These are phyloP conservation scores for Tragulus kanchil DNA, from an alignment of 2,113 vertebrate genomes.

Conservation along the genomic window DNA sequence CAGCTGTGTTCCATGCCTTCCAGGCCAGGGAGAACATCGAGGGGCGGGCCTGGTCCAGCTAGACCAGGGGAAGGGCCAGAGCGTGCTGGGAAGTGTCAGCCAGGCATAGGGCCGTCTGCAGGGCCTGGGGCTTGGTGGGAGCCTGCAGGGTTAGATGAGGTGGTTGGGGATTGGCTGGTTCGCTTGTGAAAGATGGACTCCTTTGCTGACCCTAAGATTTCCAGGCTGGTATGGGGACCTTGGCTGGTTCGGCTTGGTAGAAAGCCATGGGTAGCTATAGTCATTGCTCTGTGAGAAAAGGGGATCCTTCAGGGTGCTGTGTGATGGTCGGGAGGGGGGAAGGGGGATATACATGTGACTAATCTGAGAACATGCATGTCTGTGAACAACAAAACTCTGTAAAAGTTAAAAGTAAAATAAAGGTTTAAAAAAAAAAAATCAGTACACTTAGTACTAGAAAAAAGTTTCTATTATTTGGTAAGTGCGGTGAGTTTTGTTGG, in stretches of 20 bases:
- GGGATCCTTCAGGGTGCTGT: too few relatives aligned
- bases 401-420: too few relatives aligned
- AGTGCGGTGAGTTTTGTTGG: slow-evolving; percentile 80
- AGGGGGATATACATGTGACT: too few relatives aligned
- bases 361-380: too few relatives aligned
- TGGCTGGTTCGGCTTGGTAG: too few relatives aligned
- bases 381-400: too few relatives aligned
- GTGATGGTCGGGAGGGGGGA: too few relatives aligned
- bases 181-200: neutral
- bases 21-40: neutral
- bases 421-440: too few relatives aligned
- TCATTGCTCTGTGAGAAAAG: too few relatives aligned
- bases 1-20: neutral
- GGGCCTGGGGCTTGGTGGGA: neutral
- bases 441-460: slow-evolving; percentile 82
- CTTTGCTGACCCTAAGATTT: neutral
- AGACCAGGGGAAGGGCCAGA: neutral
- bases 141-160: neutral
- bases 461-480: slow-evolving; percentile 82
- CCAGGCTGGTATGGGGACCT: too few relatives aligned
- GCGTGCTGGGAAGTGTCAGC: neutral
- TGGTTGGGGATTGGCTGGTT: neutral
- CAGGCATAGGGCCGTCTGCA: rapidly evolving
- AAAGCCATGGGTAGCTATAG: too few relatives aligned
- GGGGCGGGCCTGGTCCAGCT: neutral